Evolutionary conservation across 2,797 vertebrate species (phyloP), one percentile per base, ranked within the genome.

Genomic region (Luscinia luscinia): DNA sequence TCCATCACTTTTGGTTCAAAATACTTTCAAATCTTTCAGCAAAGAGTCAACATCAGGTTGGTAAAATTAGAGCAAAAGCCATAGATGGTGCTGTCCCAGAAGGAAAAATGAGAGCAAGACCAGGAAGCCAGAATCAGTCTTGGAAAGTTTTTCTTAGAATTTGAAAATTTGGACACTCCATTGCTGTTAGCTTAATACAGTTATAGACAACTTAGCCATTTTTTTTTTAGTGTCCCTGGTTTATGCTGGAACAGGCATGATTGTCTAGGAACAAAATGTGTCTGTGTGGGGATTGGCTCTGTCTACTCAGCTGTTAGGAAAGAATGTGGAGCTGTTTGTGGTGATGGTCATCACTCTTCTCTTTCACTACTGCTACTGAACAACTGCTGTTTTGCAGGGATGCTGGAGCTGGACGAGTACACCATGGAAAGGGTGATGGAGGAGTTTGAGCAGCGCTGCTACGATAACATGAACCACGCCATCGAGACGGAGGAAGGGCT

Each of bases 401-500:
- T 99, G 97, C 98, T 98, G 0, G 97, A 95, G 66, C 91, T 99
- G 67, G 99, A 99, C 0, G 99, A 99, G 95, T 98, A 98, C 93
- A 98, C 98, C 28, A 99, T 99, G 99, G 99, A 99, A 95, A 97
- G 98, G 28, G 98, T 98, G 58, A 98, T 99, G 97, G 99, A 99
- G 97, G 99, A 99, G 95, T 98, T 99, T 46, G 99, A 99, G 80
- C 98, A 97, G 78, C 96, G 97, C 61, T 99, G 99, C 97, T 98
- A 98, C 1, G 99, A 99, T 40, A 99, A 98, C 95, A 99, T 99
- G 99, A 98, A 96, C n/a, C 99, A 99, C 2, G 99, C 99, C 77
- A 98, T 98, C 14, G 99, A 99, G 97, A 99, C 99, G 0, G 98
- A 99, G 87, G 99, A 99, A 93, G 99, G 99, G 28, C 98, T 99